Evolutionary conservation across 2,113 vertebrate genomes (phyloP), one percentile per base, ranked within the genome.

Genomic region (Protomyctophum bolini): DNA sequence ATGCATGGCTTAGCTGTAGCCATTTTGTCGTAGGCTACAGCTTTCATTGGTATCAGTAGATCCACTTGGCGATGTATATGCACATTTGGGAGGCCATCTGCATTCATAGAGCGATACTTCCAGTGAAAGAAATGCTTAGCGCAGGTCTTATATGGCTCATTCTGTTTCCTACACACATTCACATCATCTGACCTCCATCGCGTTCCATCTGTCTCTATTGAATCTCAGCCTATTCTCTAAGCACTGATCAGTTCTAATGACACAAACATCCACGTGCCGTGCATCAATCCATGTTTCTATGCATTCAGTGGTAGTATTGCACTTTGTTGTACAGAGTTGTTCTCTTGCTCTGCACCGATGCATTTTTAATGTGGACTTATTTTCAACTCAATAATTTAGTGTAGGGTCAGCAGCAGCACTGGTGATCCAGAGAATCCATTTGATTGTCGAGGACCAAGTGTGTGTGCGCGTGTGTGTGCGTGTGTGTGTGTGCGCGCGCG

Each of bases 341-440:
- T 82, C 72, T 63, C 61, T 48, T 78, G 72, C 21, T 21, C 21
- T 33, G 59, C 88, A 73, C 74, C 76, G 8, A 86, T 91, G 85
- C 86, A 91, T 88, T 86, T 91, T 91, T 89, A 87, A 91, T 91
- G 89, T 79, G 78, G 85, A 87, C 86, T 91, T 89, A 88, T 88
- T 87, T 89, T 88, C 79, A 86, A 62, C 74, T 89, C 87, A 90
- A 90, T 91, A 91, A 91, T 91, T 91, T 87, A 89, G 80, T 84
- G 84, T 85, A 75, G 74, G 84, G 88, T 90, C 89, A 90, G 83
- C 88, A 88, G 80, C 67, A 66, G 69, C 21, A 21, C 21, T 73
- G 76, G 77, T 68, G 61, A 87, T 83, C 75, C 73, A 76, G 77
- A 21, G 21, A 87, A 87, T 86, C 82, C 73, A 86, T 81, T 79